A percentile compares a stretch with the other conserved stretches of the same genome.
phyloP scores from a whole-genome alignment of 2,797 vertebrate genomes.

The Nyctibius grandis region DNA sequence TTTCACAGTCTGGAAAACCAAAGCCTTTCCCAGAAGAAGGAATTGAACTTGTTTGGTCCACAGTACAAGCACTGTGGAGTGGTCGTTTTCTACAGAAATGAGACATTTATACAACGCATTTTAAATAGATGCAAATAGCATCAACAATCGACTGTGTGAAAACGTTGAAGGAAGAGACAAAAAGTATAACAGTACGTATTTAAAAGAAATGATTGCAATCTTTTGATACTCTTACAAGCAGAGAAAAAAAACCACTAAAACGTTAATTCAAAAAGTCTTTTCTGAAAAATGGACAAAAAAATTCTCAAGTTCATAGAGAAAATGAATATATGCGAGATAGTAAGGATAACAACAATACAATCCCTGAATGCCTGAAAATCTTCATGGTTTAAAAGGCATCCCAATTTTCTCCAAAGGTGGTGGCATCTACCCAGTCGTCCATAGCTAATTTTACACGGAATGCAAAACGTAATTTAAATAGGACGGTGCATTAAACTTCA shows the following conservation, averaged over 20 bases:
- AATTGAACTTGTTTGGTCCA: background rate
- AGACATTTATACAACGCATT: constrained; percentile 49
- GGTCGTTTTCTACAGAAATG: constrained; percentile 11
- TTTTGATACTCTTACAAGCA: background rate
- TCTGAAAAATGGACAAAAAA: constrained; percentile 17
- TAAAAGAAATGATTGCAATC: constrained; percentile 44
- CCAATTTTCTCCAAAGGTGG: constrained; percentile 77
- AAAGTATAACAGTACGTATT: constrained; percentile 4
- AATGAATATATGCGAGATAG: constrained; percentile 72
- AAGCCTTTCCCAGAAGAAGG: background rate
- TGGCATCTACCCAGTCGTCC: constrained; percentile 73
- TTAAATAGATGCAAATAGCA: constrained; percentile 58
- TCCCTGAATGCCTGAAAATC: constrained; percentile 71
- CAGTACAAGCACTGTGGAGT: background rate
- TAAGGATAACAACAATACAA: constrained; percentile 68
- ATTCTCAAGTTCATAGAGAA: constrained; percentile 52
- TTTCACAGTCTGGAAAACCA: background rate
- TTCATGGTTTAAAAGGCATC: constrained; percentile 77
- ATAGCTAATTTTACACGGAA: constrained; percentile 79
- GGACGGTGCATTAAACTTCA: constrained; percentile 62
- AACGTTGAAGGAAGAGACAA: constrained; percentile 22
- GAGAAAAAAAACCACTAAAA: constrained; percentile 13
- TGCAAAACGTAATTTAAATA: constrained; percentile 78
- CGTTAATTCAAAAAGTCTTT: constrained; percentile 36
- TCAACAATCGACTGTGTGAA: background rate